Conservation (phyloP, 1,140 invertebrate species). For the Drosophila nikananu region DNA sequence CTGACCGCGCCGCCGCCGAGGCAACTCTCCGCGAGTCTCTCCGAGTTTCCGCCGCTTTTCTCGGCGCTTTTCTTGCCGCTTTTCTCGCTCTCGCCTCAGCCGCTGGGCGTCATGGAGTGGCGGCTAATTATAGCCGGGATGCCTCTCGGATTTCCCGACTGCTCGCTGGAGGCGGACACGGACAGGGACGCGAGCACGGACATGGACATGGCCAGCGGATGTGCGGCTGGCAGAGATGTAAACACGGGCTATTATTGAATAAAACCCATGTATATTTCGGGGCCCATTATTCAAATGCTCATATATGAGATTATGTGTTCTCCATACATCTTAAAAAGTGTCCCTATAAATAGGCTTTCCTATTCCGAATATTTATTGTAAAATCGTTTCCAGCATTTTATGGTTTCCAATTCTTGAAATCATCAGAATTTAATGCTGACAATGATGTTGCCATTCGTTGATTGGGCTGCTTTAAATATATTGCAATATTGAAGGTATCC, state of each 20-base stretch:
- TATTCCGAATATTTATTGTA: not conserved
- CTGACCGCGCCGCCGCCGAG: slow-evolving; percentile 30
- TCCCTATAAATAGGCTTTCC: not conserved
- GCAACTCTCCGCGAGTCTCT: slow-evolving; percentile 20
- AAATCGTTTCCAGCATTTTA: not conserved
- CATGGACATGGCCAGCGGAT: slow-evolving; percentile 9
- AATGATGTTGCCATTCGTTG: too few relatives aligned
- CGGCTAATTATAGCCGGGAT: slow-evolving; percentile 22
- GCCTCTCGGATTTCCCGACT: slow-evolving; percentile 34
- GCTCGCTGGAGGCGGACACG: slow-evolving; percentile 25
- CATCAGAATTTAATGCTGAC: too few relatives aligned
- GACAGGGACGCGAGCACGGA: slow-evolving; percentile 23
- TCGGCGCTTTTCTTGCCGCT: not conserved
- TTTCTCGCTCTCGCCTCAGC: slow-evolving; percentile 1
- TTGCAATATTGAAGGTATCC: too few relatives aligned
- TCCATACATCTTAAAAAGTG: not conserved
- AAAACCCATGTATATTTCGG: not conserved
- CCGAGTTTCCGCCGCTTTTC: slow-evolving; percentile 13
- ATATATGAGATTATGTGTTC: not conserved
- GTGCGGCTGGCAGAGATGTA: slow-evolving; percentile 9
- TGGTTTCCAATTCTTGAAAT: not conserved
- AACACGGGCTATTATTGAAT: slow-evolving; percentile 12
- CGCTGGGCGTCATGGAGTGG: slow-evolving; percentile 9
- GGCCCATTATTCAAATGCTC: not conserved
- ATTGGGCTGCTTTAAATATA: too few relatives aligned